Base-by-base conservation (phyloP, 2,797 vertebrate genomes). In the Arctocebus calabarensis region DNA sequence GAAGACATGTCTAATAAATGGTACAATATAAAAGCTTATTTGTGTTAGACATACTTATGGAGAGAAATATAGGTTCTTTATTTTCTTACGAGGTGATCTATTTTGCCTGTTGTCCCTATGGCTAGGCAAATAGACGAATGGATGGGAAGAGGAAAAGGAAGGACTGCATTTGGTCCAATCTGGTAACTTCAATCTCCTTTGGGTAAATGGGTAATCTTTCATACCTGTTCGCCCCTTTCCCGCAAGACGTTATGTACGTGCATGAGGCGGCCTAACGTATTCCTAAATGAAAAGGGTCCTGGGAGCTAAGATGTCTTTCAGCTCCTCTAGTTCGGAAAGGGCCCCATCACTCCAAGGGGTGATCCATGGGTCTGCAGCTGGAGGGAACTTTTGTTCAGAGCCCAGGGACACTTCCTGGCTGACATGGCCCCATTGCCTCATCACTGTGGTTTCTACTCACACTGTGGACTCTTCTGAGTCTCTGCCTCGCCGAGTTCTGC, bases 121-220 rank as follows among this genome's bases (percentile, higher is more conserved):
- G 64, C 37, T 90, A 52, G 68, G 22, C 71, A 55, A 88, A 61
- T 34, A 66, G 25, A 34, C n/a, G 7, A 66, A 66, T 57, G 37
- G 40, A 71, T 62, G 20, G 9, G 45, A 45, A 43, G 79, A 13
- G 12, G 11, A 23, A 11, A 29, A 34, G 9, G 11, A 37, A 20
- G 40, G 7, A 4, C 19, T 71, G 85, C n/a, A 82, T 73, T 84
- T 70, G 17, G 43, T 70, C 27, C 55, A 22, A 3, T 32, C 48
- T 71, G 43, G 23, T 84, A 5, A 86, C 91, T 96, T 91, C 74
- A 73, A 7, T 81, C 40, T 68, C 45, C 32, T 52, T 84, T 84
- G 52, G 7, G 0, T 59, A 88, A 64, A 48, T 74, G 29, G 1
- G 16, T 4, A 73, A 4, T 34, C 48, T 84, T 88, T 86, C 20